Conservation (phyloP, 2,113 vertebrate species). For the Apteryx owenii region DNA sequence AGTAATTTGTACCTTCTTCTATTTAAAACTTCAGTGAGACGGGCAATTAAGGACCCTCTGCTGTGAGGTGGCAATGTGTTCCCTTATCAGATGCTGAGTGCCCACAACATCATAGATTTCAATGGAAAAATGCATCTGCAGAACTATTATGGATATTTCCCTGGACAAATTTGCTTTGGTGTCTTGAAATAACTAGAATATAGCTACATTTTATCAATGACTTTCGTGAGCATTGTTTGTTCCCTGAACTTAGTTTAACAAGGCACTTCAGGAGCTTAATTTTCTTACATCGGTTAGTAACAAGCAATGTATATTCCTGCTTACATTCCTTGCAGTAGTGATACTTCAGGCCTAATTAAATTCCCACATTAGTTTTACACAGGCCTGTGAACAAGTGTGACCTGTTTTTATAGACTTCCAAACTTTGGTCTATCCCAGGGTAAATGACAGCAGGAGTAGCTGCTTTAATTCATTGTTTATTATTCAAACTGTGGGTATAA, state of each 20-base stretch:
- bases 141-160: not conserved
- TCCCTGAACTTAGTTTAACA: not conserved
- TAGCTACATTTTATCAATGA: not conserved
- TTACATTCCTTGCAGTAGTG: not conserved
- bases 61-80: not conserved
- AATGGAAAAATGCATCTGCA: not conserved
- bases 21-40: constrained; percentile 52
- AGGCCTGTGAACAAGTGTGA: not conserved
- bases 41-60: constrained; percentile 10
- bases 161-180: not conserved
- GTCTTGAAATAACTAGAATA: not conserved
- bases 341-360: not conserved
- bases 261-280: not conserved
- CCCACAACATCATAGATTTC: not conserved
- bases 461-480: not conserved
- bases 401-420: not conserved
- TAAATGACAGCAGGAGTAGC: not conserved
- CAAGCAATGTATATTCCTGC: not conserved
- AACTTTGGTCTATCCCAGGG: not conserved
- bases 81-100: not conserved
- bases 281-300: not conserved
- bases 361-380: not conserved
- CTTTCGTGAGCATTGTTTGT: not conserved
- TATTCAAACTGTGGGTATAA: not conserved
- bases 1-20: constrained; percentile 33